phyloP scores from a whole-genome alignment of 2,797 vertebrate species.

The Loris lydekkerianus region DNA sequence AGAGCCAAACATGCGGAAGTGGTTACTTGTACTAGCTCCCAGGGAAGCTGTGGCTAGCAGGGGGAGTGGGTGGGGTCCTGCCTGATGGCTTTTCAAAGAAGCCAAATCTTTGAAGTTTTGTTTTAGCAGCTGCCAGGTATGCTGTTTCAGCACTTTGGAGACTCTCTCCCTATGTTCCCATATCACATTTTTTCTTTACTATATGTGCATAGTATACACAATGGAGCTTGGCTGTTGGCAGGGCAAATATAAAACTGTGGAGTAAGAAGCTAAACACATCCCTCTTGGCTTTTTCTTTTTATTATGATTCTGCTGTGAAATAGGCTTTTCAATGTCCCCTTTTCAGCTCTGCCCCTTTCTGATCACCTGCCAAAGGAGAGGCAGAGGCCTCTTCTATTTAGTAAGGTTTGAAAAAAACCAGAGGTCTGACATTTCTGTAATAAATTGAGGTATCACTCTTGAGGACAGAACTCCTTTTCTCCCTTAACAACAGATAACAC shows the following conservation, averaged over 20 bases:
- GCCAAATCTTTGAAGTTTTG: slow-evolving; percentile 94
- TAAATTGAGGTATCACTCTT: not conserved
- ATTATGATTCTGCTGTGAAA: not conserved
- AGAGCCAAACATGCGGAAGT: slow-evolving; percentile 96
- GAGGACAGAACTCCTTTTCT: not conserved
- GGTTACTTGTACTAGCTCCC: slow-evolving; percentile 93
- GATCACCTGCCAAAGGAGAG: slow-evolving; percentile 62
- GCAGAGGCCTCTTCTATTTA: slow-evolving; percentile 22
- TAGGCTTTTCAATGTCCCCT: not conserved
- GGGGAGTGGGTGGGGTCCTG: slow-evolving; percentile 91
- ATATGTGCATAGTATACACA: slow-evolving; percentile 63
- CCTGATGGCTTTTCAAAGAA: slow-evolving; percentile 94
- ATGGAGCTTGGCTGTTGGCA: not conserved
- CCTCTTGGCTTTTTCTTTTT: slow-evolving; percentile 30
- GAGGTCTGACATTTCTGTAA: not conserved
- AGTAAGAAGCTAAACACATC: not conserved
- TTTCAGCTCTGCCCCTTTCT: slow-evolving; percentile 32
- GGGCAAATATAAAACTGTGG: slow-evolving; percentile 27
- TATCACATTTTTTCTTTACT: slow-evolving; percentile 77
- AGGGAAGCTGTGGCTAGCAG: slow-evolving; percentile 89
- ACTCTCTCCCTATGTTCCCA: slow-evolving; percentile 76
- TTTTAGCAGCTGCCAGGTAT: slow-evolving; percentile 95
- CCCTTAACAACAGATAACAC: not conserved
- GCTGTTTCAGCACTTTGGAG: slow-evolving; percentile 92
- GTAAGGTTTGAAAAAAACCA: slow-evolving; percentile 34